Percentiles rank a stretch among this genome's conserved stretches.
Evolutionary conservation across 1,140 invertebrate genomes (phyloP).

Genomic region (Zophobas atratus): DNA sequence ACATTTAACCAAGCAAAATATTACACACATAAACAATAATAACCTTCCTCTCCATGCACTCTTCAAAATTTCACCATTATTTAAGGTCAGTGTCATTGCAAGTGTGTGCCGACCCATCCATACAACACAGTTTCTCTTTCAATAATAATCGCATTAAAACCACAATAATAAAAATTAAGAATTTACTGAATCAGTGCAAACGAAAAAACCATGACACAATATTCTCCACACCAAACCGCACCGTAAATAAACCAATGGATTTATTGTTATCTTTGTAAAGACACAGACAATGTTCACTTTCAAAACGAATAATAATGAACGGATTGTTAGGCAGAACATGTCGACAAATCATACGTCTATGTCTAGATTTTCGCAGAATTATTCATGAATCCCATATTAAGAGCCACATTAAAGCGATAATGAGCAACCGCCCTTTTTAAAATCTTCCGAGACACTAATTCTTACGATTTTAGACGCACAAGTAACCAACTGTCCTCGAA

Average conservation of each 20-base stretch:
- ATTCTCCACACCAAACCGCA: too few species aligned
- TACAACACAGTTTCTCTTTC: too few species aligned
- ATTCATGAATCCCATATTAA: constrained; percentile 32
- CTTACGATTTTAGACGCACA: constrained; percentile 53
- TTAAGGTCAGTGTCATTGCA: too few species aligned
- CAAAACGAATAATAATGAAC: constrained; percentile 24
- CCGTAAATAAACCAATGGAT: not conserved
- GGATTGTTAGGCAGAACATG: constrained; percentile 35
- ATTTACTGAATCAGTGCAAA: too few species aligned
- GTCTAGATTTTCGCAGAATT: constrained; percentile 18
- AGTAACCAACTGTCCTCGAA: constrained; percentile 55
- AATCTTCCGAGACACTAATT: not conserved
- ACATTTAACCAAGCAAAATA: too few species aligned
- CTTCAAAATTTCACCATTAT: too few species aligned
- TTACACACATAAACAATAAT: too few species aligned
- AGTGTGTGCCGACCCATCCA: too few species aligned
- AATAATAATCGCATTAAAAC: too few species aligned
- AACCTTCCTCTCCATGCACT: too few species aligned
- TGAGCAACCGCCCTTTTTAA: not conserved
- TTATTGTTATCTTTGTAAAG: not conserved
- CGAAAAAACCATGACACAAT: too few species aligned
- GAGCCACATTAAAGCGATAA: not conserved
- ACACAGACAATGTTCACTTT: constrained; percentile 16
- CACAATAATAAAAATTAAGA: too few species aligned
- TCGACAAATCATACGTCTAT: constrained; percentile 19